Evolutionary conservation across 2,797 vertebrate genomes (phyloP).

Genomic region (Apogon talboti): DNA sequence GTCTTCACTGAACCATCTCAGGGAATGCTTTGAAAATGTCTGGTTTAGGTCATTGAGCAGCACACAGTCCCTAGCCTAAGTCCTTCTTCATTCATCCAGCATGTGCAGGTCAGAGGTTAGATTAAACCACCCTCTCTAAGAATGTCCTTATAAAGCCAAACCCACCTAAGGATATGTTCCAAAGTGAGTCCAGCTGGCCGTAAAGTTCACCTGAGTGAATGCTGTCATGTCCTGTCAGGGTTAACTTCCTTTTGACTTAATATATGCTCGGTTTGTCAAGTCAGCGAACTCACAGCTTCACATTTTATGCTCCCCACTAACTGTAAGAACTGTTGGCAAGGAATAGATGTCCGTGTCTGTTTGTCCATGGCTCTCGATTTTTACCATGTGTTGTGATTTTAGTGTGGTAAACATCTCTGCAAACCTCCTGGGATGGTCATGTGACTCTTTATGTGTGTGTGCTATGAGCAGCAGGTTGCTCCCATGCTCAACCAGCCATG

Average conservation of each 20-base stretch:
- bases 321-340: slow-evolving; percentile 32
- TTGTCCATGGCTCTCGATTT: slow-evolving; percentile 43
- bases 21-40: slow-evolving; percentile 28
- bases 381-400: slow-evolving; percentile 53
- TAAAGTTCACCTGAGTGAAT: slow-evolving; percentile 64
- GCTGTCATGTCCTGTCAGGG: slow-evolving; percentile 59
- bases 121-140: slow-evolving; percentile 21
- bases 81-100: slow-evolving; percentile 28
- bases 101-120: slow-evolving; percentile 41
- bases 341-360: slow-evolving; percentile 32
- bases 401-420: slow-evolving; percentile 66
- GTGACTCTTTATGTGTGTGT: slow-evolving; percentile 41
- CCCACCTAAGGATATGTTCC: slow-evolving; percentile 59
- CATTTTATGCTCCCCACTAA: slow-evolving; percentile 15
- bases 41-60: slow-evolving; percentile 15
- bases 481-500: slow-evolving; percentile 67
- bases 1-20: slow-evolving; percentile 39
- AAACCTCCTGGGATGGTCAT: slow-evolving; percentile 60
- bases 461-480: slow-evolving; percentile 66
- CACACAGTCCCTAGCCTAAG: slow-evolving; percentile 8
- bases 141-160: slow-evolving; percentile 33
- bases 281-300: slow-evolving; percentile 38
- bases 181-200: slow-evolving; percentile 49
- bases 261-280: slow-evolving; percentile 32
- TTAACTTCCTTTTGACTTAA: slow-evolving; percentile 41